Percentiles rank a stretch among this genome's conserved stretches.
phyloP scores from a whole-genome alignment of 2,888 invertebrate species.

The Drosophila dives region DNA sequence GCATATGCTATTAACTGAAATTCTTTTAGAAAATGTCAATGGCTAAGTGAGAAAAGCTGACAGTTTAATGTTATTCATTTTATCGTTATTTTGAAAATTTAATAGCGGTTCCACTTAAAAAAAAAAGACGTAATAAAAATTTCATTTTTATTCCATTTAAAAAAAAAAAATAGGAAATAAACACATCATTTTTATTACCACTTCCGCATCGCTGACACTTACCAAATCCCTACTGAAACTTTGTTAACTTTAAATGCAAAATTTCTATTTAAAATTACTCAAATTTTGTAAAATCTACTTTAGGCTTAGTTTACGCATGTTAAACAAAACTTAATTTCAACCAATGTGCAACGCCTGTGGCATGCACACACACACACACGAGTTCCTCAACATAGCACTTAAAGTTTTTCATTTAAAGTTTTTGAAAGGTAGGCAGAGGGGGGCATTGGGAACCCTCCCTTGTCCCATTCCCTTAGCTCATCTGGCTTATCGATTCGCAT shows the following conservation, averaged over 20 bases:
- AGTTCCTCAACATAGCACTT: conserved; percentile 52
- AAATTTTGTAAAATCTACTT: background rate
- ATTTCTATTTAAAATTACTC: background rate
- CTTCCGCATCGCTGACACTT: background rate
- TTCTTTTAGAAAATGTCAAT: conserved; percentile 21
- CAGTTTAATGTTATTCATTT: background rate
- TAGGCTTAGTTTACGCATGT: background rate
- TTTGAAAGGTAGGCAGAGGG: conserved; percentile 48
- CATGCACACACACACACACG: conserved; percentile 1
- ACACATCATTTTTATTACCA: background rate
- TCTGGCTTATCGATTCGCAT: conserved; percentile 67
- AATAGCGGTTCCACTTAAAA: background rate
- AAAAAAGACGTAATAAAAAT: background rate
- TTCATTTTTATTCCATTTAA: background rate
- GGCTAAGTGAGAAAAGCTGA: background rate
- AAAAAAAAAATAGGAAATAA: background rate
- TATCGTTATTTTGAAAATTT: background rate
- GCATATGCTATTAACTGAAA: conserved; percentile 36
- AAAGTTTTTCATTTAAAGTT: conserved; percentile 78
- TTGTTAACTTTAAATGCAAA: background rate
- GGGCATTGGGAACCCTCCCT: background rate
- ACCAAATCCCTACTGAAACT: background rate
- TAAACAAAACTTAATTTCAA: conserved; percentile 14
- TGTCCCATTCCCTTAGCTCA: background rate
- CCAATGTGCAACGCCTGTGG: conserved; percentile 41